These are phyloP conservation scores for Idris sp. DNA, from an alignment of 1,140 invertebrate genomes.

Conservation along the genomic window DNA sequence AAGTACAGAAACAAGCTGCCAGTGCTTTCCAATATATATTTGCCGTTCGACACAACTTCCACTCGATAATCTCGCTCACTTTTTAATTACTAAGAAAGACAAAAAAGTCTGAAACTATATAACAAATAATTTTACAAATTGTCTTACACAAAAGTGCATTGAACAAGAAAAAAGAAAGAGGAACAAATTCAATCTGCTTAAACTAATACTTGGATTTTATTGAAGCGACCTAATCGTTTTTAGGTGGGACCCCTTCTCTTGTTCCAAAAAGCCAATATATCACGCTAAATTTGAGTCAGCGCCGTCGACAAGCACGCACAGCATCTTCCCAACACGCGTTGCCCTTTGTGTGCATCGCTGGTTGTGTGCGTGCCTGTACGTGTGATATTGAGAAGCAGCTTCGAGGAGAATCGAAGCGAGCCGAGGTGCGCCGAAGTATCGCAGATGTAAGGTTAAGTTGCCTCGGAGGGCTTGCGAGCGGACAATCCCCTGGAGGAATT, in stretches of 20 bases:
- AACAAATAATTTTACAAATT: too few relatives aligned
- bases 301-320: constrained; percentile 26
- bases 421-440: constrained; percentile 37
- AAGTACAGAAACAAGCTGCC: too few relatives aligned
- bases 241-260: constrained; percentile 17
- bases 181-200: constrained; percentile 33
- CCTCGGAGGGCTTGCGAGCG: constrained; percentile 36
- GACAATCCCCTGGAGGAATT: constrained; percentile 74
- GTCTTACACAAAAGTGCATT: too few relatives aligned
- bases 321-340: constrained; percentile 34
- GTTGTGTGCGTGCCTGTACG: not conserved
- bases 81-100: too few relatives aligned
- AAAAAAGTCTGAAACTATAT: too few relatives aligned
- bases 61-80: too few relatives aligned
- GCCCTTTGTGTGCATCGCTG: not conserved
- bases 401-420: constrained; percentile 38
- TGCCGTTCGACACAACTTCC: too few relatives aligned
- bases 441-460: constrained; percentile 44
- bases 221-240: constrained; percentile 48
- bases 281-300: constrained; percentile 35
- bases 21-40: too few relatives aligned
- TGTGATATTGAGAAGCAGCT: constrained; percentile 37
- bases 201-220: constrained; percentile 40
- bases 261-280: constrained; percentile 33
- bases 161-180: constrained; percentile 1